phyloP scores from a whole-genome alignment of 2,113 vertebrate genomes.

The Mixornis gularis region DNA sequence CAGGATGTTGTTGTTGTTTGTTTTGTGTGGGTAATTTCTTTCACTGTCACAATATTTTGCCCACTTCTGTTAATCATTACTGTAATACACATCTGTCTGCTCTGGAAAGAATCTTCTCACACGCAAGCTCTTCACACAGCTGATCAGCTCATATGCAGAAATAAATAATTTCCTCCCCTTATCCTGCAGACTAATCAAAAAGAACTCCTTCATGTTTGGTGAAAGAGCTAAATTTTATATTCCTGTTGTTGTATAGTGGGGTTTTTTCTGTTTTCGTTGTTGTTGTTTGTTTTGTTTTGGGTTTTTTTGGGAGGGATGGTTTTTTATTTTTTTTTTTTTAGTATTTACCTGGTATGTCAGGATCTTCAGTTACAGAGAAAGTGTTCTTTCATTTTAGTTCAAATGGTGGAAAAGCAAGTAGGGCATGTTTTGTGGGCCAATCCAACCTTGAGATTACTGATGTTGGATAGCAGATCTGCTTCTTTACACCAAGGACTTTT shows the following conservation, averaged over 20 bases:
- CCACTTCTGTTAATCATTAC: neutral
- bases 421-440: neutral
- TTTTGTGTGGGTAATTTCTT: neutral
- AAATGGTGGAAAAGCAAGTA: neutral
- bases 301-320: rapidly evolving
- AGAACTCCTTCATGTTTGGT: neutral
- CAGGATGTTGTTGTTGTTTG: neutral
- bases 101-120: neutral
- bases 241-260: neutral
- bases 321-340: too few relatives aligned
- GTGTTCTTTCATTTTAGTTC: neutral
- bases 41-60: neutral
- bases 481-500: neutral
- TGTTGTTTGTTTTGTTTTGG: too few relatives aligned
- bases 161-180: neutral
- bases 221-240: neutral
- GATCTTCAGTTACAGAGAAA: neutral
- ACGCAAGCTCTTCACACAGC: neutral
- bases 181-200: neutral
- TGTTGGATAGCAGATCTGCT: neutral
- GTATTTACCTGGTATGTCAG: neutral
- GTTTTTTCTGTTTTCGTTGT: too few relatives aligned
- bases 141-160: neutral
- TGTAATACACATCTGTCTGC: neutral
- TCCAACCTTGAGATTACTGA: neutral